Percentiles rank a stretch among this genome's conserved stretches.
phyloP scores from a whole-genome alignment of 2,797 vertebrate species.

The Denticeps clupeoides region DNA sequence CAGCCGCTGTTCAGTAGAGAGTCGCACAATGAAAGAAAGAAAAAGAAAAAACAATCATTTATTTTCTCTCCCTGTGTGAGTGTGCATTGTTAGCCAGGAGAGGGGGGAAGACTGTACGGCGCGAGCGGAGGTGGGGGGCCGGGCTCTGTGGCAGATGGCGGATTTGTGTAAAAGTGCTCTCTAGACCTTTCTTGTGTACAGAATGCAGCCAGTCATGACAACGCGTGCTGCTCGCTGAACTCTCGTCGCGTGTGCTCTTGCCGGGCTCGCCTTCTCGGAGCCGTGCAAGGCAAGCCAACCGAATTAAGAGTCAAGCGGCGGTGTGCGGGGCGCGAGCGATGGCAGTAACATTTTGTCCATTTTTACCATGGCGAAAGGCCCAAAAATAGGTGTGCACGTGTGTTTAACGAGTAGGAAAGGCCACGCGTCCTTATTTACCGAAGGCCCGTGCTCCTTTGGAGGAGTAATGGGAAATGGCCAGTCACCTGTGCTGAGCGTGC shows the following conservation, averaged over 20 bases:
- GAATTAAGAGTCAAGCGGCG: too few species aligned
- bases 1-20: conserved; percentile 40
- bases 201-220: conserved; percentile 12
- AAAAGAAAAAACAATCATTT: conserved; percentile 9
- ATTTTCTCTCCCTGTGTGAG: conserved; percentile 22
- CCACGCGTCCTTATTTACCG: too few species aligned
- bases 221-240: background rate
- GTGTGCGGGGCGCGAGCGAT: too few species aligned
- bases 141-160: conserved; percentile 27
- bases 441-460: too few species aligned
- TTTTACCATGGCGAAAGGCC: too few species aligned
- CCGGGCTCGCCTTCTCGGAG: background rate
- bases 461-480: too few species aligned
- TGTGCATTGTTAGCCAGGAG: conserved; percentile 10
- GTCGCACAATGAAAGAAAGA: conserved; percentile 19
- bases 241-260: background rate
- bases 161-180: conserved; percentile 21
- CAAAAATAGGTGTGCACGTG: too few species aligned
- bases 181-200: conserved; percentile 15
- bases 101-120: conserved; percentile 11
- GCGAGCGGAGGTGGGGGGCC: too few species aligned
- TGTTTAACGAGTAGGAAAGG: too few species aligned
- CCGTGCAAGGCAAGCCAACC: too few species aligned
- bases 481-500: background rate
- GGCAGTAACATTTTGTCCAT: too few species aligned